A percentile compares a stretch with the other conserved stretches of the same genome.
These are phyloP conservation scores for Illadopsis cleaveri DNA, from an alignment of 2,113 vertebrate genomes.

Conservation along the genomic window DNA sequence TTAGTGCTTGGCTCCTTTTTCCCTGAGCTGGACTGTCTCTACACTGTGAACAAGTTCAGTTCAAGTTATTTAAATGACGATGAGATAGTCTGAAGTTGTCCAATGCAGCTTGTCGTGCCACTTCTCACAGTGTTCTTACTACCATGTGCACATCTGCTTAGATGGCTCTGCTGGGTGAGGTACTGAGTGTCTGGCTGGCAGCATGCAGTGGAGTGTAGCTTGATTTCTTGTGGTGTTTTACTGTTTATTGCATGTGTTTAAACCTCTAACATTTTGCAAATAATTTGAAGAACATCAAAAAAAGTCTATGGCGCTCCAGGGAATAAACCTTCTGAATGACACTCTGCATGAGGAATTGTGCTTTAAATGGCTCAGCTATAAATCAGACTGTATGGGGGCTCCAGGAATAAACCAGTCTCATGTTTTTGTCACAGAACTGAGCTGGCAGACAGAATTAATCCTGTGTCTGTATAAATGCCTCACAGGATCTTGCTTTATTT, in stretches of 20 bases:
- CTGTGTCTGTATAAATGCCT: not conserved
- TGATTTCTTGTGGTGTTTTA: not conserved
- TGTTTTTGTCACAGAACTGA: slow-evolving; percentile 28
- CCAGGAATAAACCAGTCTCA: not conserved
- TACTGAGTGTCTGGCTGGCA: not conserved
- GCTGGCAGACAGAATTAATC: slow-evolving; percentile 36
- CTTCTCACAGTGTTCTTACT: not conserved
- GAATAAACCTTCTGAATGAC: slow-evolving; percentile 8
- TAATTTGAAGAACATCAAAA: not conserved
- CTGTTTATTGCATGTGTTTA: not conserved
- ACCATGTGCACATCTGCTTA: accelerated
- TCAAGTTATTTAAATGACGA: not conserved
- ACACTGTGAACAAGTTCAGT: not conserved
- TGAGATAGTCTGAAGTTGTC: not conserved
- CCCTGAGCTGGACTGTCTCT: not conserved
- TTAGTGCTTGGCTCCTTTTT: not conserved
- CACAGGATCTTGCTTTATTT: not conserved
- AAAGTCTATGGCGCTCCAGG: not conserved
- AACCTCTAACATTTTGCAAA: not conserved
- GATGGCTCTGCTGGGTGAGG: not conserved
- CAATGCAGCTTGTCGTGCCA: not conserved
- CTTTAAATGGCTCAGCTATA: not conserved
- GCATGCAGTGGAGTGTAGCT: not conserved
- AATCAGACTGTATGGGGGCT: slow-evolving; percentile 13
- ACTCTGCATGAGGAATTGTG: not conserved